Evolutionary conservation across 2,888 invertebrate species (phyloP).

Genomic region (Ophioninae sp.): DNA sequence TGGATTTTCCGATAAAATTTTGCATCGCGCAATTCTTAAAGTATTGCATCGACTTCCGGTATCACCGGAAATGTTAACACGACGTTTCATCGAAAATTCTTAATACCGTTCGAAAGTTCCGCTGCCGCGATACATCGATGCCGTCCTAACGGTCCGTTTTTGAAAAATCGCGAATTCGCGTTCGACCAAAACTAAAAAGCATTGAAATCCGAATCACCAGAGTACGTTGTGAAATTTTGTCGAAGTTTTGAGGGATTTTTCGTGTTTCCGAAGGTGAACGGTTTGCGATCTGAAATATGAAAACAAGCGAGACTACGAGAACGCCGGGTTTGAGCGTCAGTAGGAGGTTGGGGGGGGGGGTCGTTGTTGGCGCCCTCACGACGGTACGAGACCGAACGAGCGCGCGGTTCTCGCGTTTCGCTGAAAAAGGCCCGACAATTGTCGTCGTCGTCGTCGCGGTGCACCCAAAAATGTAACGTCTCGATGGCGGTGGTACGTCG

Average conservation of each 20-base stretch:
- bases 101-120: background rate
- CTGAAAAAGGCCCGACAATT: background rate
- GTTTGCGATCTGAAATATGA: background rate
- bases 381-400: background rate
- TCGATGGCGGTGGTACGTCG: conserved; percentile 2
- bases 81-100: background rate
- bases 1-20: too few relatives aligned
- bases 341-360: background rate
- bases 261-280: background rate
- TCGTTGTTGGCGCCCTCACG: background rate
- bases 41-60: too few relatives aligned
- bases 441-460: background rate
- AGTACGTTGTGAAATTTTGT: too few relatives aligned
- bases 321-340: background rate
- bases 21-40: too few relatives aligned
- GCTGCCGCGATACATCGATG: background rate
- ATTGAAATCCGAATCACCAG: too few relatives aligned
- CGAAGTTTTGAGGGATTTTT: too few relatives aligned
- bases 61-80: background rate
- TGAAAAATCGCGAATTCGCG: background rate
- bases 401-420: background rate
- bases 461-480: background rate
- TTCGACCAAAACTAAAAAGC: background rate
- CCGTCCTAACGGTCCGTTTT: background rate
- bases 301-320: background rate